Base-by-base conservation (phyloP, 2,113 vertebrate genomes). In the Serilophus lunatus region DNA sequence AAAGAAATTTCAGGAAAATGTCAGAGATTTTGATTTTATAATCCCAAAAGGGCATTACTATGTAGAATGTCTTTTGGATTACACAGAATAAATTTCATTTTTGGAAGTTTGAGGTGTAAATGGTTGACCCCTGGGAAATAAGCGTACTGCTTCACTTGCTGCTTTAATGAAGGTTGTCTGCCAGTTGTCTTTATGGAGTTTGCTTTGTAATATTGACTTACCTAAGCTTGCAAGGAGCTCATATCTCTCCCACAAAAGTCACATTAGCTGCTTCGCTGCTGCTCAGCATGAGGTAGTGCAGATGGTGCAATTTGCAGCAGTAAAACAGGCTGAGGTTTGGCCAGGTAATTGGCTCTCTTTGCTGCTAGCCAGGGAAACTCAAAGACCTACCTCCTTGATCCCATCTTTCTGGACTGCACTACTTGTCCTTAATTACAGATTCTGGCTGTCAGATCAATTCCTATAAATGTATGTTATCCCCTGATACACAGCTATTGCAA, bases 121-220 rank as follows among this genome's bases (percentile, higher is more conserved):
- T 71, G 60, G 26, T 71, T 95, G 78, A 80, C 92, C 64, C 45
- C 19, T n/a, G 88, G 85, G 94, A 97, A 94, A 95, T 93, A 94
- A 95, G 38, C 0, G 0, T 71, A 60, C 40, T 87, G 71, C 85
- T 94, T 85, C 4, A 0, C 78, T 90, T 85, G 81, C 50, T 82
- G 82, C 57, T 85, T 95, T 95, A 94, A 96, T 86, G 88, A 96
- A 94, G 82, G 71, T 92, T 80, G 42, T 66, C 54, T 85, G 54
- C 51, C 2, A 0, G 68, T n/a, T n/a, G n/a, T 90, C 82, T 93
- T 94, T 65, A 78, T 84, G 61, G 80, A 86, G 60, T 96, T 95
- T 95, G 51, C 61, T 95, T 92, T 96, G 57, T 51, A 75, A 82
- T 92, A 92, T 81, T 95, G 92, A 86, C 85, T 93, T 40, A 70